phyloP scores from a whole-genome alignment of 23 tunicate genomes.

The Botrylloides violaceus region DNA sequence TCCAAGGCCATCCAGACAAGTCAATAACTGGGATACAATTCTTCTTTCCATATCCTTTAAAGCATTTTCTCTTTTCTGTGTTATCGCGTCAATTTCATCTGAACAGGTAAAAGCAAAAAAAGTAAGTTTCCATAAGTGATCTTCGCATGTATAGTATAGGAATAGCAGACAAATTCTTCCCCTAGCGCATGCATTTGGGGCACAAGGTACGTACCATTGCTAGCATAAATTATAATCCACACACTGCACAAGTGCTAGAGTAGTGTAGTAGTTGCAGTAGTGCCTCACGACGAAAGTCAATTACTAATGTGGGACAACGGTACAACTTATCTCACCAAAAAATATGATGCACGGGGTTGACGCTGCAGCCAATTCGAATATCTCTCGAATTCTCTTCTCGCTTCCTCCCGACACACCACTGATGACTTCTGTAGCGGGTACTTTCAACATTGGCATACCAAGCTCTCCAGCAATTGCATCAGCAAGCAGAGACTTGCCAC shows the following conservation, averaged over 20 bases:
- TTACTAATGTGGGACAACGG: too few species aligned
- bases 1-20: constrained; percentile 61
- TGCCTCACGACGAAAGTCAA: too few species aligned
- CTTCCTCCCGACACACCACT: constrained; percentile 76
- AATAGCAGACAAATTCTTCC: too few species aligned
- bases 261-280: too few species aligned
- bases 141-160: neutral
- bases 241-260: too few species aligned
- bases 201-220: too few species aligned
- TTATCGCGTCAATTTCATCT: constrained; percentile 89
- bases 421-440: constrained; percentile 67
- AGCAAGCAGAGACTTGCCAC: constrained; percentile 67
- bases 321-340: too few species aligned
- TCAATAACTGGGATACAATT: constrained; percentile 58
- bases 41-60: constrained; percentile 81
- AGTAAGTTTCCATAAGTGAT: neutral
- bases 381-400: constrained; percentile 58
- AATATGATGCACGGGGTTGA: constrained; percentile 78
- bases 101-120: constrained; percentile 1
- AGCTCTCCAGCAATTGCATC: constrained; percentile 76
- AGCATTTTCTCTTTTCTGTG: constrained; percentile 56
- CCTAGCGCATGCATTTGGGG: too few species aligned
- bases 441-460: constrained; percentile 43
- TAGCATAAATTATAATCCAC: too few species aligned
- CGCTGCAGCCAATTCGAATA: constrained; percentile 54